Base-by-base conservation (phyloP, 2,888 invertebrate genomes). In the Dascillus cervinus region DNA sequence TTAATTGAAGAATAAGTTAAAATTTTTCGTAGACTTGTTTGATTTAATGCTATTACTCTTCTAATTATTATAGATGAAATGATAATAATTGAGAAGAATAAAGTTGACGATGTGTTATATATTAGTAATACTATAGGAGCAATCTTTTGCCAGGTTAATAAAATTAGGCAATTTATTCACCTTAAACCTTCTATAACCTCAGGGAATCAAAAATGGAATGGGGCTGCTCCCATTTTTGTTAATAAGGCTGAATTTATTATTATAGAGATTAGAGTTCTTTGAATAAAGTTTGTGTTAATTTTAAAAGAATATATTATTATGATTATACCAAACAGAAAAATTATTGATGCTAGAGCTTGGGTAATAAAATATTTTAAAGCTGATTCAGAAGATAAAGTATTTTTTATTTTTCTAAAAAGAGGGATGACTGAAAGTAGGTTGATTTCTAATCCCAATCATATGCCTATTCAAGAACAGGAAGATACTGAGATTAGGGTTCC, bases 61-160 rank as follows among this genome's bases (percentile, higher is more conserved):
- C 75, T 71, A 48, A 73, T 53, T 42, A 72, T 43, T 26, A 63
- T 50, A 40, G 69, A 70, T 21, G 67, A 22, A 41, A 72, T 52
- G 58, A 71, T 65, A 53, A 66, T 59, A 32, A 67, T 42, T 39
- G 61, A 49, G 52, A 71, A 50, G 55, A 70, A 62, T 15, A 46
- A 24, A 48, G 34, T 25, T 20, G 36, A 37, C 27, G 61, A 58
- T 49, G 56, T 58, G 56, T 64, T 60, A 52, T 44, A 50, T 13
- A 67, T 69, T 23, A 73, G 47, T 52, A 75, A 45, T 58, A 73
- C 66, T 65, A 77, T 60, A 2, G 76, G 76, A 19, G 72, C 67
- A 65, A 76, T 69, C 73, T 77, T 77, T 75, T 77, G 77, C 67
- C 74, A 75, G 0, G 72, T 72, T 64, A 74, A 64, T 65, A 75